Percentiles rank a stretch among this genome's conserved stretches.
Conservation (phyloP, 2,888 invertebrate genomes). For the Caenorhabditis sp. region DNA sequence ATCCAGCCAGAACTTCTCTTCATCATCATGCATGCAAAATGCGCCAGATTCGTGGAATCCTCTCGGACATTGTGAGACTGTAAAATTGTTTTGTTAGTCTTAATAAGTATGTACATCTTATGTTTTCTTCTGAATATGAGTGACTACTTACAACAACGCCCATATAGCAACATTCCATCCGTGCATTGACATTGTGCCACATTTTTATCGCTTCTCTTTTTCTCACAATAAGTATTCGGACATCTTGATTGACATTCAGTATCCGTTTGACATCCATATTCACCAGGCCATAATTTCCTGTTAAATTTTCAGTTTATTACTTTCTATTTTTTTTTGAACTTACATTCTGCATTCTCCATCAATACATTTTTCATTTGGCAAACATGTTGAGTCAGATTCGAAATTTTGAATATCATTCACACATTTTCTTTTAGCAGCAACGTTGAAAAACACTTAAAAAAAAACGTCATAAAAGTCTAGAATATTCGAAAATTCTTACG, state of each 20-base stretch:
- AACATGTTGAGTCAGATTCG: constrained; percentile 66
- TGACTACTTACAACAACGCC: constrained; percentile 65
- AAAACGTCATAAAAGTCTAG: not conserved
- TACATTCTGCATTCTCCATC: constrained; percentile 66
- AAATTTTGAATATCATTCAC: constrained; percentile 45
- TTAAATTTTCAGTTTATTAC: constrained; percentile 8
- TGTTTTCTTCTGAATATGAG: too few relatives aligned
- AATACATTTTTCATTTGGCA: constrained; percentile 69
- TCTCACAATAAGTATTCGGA: constrained; percentile 65
- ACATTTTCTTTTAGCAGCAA: constrained; percentile 58
- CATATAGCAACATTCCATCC: constrained; percentile 65
- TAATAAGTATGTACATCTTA: not conserved
- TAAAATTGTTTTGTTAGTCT: too few relatives aligned
- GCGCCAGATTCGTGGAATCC: constrained; percentile 66
- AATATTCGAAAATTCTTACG: too few relatives aligned
- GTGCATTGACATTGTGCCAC: constrained; percentile 67
- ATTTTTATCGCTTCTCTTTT: constrained; percentile 59
- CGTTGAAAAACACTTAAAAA: constrained; percentile 67
- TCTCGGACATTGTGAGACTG: constrained; percentile 64
- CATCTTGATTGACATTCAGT: constrained; percentile 64
- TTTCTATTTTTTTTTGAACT: constrained; percentile 9
- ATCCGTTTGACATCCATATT: constrained; percentile 66
- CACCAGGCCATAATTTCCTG: constrained; percentile 69
- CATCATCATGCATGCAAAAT: constrained; percentile 66
- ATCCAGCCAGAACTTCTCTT: constrained; percentile 65